Conservation (phyloP, 2,797 vertebrate genomes). For the Poeciliopsis paucimaculata region DNA sequence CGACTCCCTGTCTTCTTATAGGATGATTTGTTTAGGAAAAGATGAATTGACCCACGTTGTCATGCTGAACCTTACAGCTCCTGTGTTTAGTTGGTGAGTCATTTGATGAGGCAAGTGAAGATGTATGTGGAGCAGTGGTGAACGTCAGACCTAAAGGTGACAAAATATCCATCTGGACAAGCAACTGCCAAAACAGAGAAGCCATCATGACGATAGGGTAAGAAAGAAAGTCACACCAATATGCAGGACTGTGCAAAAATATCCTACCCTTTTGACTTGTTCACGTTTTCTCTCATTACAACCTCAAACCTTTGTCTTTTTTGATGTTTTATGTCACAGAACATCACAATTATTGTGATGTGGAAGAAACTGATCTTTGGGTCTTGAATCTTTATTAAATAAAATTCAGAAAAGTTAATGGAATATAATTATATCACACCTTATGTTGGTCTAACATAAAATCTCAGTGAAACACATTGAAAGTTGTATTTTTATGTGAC, state of each 20-base stretch:
- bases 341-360: not conserved
- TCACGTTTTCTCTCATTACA: not conserved
- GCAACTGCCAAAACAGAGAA: slow-evolving; percentile 87
- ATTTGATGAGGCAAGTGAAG: slow-evolving; percentile 86
- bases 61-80: slow-evolving; percentile 71
- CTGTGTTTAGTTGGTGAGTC: slow-evolving; percentile 88
- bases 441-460: not conserved
- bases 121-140: slow-evolving; percentile 86
- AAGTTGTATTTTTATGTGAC: not conserved
- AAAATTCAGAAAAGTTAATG: not conserved
- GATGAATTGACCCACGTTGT: not conserved
- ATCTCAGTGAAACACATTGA: not conserved
- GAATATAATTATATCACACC: not conserved
- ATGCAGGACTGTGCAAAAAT: not conserved
- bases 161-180: slow-evolving; percentile 88
- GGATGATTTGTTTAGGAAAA: not conserved
- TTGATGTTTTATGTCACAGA: not conserved
- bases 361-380: not conserved
- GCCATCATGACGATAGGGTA: slow-evolving; percentile 88
- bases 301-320: not conserved
- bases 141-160: slow-evolving; percentile 87
- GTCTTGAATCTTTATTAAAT: not conserved
- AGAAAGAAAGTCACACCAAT: slow-evolving; percentile 25
- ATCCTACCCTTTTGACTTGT: not conserved
- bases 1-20: not conserved